Evolutionary conservation across 2,888 invertebrate species (phyloP), one percentile per base, ranked within the genome.

Genomic region (Sphaeridia pumilis): DNA sequence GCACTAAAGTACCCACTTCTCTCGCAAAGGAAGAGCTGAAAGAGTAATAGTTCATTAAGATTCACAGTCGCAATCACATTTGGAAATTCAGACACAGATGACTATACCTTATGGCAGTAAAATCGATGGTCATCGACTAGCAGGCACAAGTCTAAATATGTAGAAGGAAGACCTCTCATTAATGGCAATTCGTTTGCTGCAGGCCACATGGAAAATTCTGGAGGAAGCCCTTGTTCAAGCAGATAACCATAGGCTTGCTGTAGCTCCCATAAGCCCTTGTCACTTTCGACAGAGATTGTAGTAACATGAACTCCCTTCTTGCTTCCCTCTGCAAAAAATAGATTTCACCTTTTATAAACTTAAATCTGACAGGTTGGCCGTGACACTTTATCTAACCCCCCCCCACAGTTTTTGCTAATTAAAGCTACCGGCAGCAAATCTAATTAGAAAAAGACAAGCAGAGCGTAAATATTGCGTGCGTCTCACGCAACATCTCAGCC

Each of bases 1-100:
- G 68, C 67, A 25, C 61, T 54, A 58, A 75, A 75, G 64, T 73
- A 75, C 49, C 73, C 73, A 64, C 74, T 74, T 47, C 74, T 65
- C 1, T 67, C 68, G 64, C 71, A 71, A 65, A 75, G 70, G 64
- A 75, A 74, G 17, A 67, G 70, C 73, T 73, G 63, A 5, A 59
- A 58, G 7, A 31, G 31, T 31, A 7, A 31, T 31, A 31, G 10
- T 10, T 31, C 14, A 7, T 31, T 31, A n/a, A n/a, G n/a, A 31
- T 31, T 7, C 14, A 14, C 31, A 31, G 31, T 7, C 31, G 31
- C 31, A 31, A 14, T 7, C 31, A 10, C 14, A 31, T 31, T 31
- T 31, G 14, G 14, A 31, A 31, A 31, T 31, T 31, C 31, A 31
- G 14, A 31, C 7, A 31, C 31, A 31, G 31, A 46, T 10, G 25